A percentile compares a stretch with the other conserved stretches of the same genome.
These are phyloP conservation scores for Polymixis lichenea DNA, from an alignment of 2,888 invertebrate species.

Conservation along the genomic window DNA sequence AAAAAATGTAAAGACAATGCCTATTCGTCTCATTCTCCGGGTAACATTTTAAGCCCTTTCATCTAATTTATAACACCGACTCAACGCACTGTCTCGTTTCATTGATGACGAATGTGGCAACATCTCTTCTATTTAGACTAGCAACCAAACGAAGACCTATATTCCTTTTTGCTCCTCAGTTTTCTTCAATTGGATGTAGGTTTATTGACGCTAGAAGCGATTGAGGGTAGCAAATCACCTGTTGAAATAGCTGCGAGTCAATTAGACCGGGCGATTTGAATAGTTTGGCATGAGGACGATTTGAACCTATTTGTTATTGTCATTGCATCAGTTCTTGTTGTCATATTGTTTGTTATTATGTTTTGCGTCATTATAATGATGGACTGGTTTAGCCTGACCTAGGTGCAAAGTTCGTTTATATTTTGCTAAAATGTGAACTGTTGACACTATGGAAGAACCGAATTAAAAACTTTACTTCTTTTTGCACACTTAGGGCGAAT, in stretches of 20 bases:
- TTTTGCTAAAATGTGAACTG: background rate
- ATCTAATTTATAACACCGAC: slow-evolving; percentile 1
- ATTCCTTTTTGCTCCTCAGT: slow-evolving; percentile 27
- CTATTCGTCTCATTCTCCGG: background rate
- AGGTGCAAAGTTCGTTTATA: too few relatives aligned
- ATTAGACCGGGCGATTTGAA: slow-evolving; percentile 30
- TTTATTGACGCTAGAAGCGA: slow-evolving; percentile 43
- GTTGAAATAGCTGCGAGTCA: slow-evolving; percentile 42
- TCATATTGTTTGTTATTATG: slow-evolving; percentile 12
- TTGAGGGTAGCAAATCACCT: slow-evolving; percentile 57
- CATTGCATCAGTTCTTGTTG: background rate
- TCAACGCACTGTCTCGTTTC: slow-evolving; percentile 7
- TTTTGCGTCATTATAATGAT: background rate
- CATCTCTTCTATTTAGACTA: slow-evolving; percentile 8
- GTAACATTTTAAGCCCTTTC: slow-evolving; percentile 3
- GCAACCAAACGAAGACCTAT: slow-evolving; percentile 15
- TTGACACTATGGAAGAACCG: background rate
- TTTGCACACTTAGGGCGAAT: too few relatives aligned
- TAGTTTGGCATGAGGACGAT: slow-evolving; percentile 26
- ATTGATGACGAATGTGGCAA: slow-evolving; percentile 41
- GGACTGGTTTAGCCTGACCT: background rate
- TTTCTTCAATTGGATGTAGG: slow-evolving; percentile 42
- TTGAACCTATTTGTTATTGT: slow-evolving; percentile 12
- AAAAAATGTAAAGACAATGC: background rate
- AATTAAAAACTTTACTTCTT: too few relatives aligned